These are phyloP conservation scores for Elgaria multicarinata DNA, from an alignment of 2,113 vertebrate species.

Conservation along the genomic window DNA sequence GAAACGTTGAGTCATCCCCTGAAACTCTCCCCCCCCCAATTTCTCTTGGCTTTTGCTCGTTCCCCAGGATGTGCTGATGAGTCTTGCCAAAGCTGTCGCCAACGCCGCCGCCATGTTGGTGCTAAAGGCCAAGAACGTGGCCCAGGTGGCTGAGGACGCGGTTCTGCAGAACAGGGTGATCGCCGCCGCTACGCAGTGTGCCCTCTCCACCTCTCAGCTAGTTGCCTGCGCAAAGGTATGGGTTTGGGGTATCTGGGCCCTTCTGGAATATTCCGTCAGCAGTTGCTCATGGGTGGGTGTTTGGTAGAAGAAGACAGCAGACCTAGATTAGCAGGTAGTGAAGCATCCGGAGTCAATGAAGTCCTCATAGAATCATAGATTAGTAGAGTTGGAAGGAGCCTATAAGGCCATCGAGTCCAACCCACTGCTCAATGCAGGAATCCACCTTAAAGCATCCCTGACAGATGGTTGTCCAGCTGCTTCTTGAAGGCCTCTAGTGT, in stretches of 20 bases:
- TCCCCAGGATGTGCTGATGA: conserved; percentile 95
- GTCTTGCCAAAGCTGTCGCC: conserved; percentile 97
- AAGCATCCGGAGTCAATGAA: too few species aligned
- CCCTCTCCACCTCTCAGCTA: conserved; percentile 97
- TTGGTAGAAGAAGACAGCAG: background rate
- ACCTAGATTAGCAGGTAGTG: background rate
- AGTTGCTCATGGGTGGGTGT: too few species aligned
- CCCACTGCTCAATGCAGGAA: too few species aligned
- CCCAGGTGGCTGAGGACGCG: conserved; percentile 93
- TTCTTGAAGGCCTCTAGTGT: too few species aligned
- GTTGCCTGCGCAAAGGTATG: conserved; percentile 97
- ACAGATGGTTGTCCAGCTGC: too few species aligned
- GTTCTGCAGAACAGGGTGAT: conserved; percentile 97
- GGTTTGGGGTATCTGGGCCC: background rate
- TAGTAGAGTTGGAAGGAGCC: too few species aligned
- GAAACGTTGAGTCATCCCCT: background rate
- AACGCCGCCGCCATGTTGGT: conserved; percentile 98
- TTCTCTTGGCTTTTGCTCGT: background rate
- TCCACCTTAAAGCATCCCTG: too few species aligned
- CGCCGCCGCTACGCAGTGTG: conserved; percentile 95
- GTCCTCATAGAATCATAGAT: too few species aligned
- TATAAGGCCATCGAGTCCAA: too few species aligned
- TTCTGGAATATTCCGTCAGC: background rate
- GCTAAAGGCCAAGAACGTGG: conserved; percentile 97
- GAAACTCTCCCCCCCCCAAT: background rate